These are phyloP conservation scores for Tinamus major DNA, from an alignment of 2,797 vertebrate genomes.

Conservation along the genomic window DNA sequence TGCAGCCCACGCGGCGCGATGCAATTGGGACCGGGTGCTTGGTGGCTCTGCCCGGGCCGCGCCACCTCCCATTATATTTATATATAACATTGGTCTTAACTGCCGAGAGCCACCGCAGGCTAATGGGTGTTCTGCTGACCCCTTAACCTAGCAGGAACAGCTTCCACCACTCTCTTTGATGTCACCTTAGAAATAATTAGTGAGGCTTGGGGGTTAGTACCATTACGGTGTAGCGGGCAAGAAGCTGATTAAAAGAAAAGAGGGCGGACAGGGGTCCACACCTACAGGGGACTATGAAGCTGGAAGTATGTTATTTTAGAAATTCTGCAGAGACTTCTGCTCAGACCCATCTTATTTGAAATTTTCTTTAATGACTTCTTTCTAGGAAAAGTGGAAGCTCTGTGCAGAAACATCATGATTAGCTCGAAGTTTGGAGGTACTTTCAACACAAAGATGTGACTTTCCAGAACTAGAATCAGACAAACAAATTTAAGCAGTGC, in stretches of 20 bases:
- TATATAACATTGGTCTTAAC: not conserved
- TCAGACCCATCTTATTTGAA: not conserved
- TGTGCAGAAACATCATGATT: not conserved
- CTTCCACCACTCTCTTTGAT: not conserved
- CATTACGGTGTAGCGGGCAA: not conserved
- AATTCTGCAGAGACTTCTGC: not conserved
- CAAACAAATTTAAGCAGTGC: not conserved
- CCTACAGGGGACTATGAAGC: not conserved
- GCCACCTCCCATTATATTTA: not conserved
- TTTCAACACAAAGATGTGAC: rapidly evolving
- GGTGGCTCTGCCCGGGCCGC: too few species aligned
- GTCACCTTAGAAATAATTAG: not conserved
- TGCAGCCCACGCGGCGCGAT: not conserved
- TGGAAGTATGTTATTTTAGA: not conserved
- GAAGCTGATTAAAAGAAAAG: not conserved
- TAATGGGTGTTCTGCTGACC: not conserved
- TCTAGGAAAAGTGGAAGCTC: not conserved
- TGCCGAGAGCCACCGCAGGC: not conserved
- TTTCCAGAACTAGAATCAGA: not conserved
- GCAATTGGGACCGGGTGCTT: not conserved
- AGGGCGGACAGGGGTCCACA: not conserved
- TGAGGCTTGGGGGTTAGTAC: not conserved
- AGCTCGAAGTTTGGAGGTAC: not conserved
- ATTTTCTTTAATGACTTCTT: not conserved
- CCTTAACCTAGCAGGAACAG: not conserved